These are phyloP conservation scores for Falco columbarius DNA, from an alignment of 2,797 vertebrate genomes.

Conservation along the genomic window DNA sequence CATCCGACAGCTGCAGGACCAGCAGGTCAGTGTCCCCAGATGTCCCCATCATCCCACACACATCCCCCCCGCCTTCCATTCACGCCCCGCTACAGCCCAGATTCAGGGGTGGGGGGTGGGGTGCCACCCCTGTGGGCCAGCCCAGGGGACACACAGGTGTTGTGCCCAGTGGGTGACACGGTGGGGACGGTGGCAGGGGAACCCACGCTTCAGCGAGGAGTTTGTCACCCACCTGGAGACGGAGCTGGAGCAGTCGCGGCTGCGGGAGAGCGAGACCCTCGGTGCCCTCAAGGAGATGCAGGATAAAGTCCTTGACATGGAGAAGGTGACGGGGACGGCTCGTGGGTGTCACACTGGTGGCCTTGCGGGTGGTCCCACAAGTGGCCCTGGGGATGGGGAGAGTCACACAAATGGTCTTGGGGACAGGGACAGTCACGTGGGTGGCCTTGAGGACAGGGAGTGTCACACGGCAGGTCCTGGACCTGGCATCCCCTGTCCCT, in stretches of 20 bases:
- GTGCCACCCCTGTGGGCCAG: neutral
- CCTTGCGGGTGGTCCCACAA: neutral
- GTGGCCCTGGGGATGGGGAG: neutral
- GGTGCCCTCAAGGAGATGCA: constrained; percentile 94
- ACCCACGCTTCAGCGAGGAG: constrained; percentile 84
- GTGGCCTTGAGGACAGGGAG: too few relatives aligned
- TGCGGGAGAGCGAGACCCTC: constrained; percentile 88
- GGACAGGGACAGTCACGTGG: neutral
- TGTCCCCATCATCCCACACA: neutral
- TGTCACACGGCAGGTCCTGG: neutral
- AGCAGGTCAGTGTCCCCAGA: constrained; percentile 78
- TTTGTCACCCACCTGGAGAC: constrained; percentile 88
- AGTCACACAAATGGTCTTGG: neutral
- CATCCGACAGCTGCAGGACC: constrained; percentile 89
- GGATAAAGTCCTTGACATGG: constrained; percentile 93
- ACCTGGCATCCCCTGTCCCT: neutral
- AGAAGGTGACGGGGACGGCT: constrained; percentile 82
- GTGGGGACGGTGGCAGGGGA: constrained; percentile 52
- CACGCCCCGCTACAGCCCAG: neutral
- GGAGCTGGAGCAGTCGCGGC: constrained; percentile 88
- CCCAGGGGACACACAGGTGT: neutral
- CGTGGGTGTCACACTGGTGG: neutral
- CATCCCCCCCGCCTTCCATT: too few relatives aligned
- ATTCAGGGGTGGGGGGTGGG: neutral
- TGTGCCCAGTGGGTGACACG: fast-evolving